Percentiles rank a stretch among this genome's conserved stretches.
Conservation (phyloP, 2,888 invertebrate species). For the Amitus sp. region DNA sequence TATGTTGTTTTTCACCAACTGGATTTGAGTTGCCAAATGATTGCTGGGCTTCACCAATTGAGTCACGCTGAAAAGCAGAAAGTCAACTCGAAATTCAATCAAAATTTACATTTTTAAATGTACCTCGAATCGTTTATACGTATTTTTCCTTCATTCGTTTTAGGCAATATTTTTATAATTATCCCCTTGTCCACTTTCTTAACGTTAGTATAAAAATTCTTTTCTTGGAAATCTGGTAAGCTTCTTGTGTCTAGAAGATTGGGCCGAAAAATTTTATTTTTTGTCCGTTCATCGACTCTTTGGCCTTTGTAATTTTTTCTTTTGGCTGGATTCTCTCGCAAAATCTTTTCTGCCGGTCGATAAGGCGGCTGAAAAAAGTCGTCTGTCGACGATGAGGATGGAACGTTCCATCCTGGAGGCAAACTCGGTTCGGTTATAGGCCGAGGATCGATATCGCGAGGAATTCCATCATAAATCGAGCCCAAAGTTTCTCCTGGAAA, state of each 20-base stretch:
- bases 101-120: not conserved
- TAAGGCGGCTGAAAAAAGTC: conserved; percentile 40
- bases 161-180: conserved; percentile 50
- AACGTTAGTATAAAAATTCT: conserved; percentile 46
- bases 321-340: conserved; percentile 35
- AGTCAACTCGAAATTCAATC: not conserved
- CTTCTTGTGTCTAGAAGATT: conserved; percentile 52
- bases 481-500: conserved; percentile 50
- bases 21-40: conserved; percentile 51
- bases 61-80: conserved; percentile 44
- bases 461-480: conserved; percentile 50
- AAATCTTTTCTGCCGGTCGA: conserved; percentile 38
- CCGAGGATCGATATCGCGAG: conserved; percentile 48
- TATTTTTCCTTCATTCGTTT: conserved; percentile 45
- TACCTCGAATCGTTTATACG: conserved; percentile 56
- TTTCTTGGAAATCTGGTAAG: conserved; percentile 40
- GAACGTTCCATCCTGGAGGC: conserved; percentile 20
- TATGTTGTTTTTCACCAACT: conserved; percentile 49
- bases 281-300: conserved; percentile 36
- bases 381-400: not conserved
- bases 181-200: conserved; percentile 53
- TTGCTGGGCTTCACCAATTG: conserved; percentile 50
- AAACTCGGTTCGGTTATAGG: conserved; percentile 47
- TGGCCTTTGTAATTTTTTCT: conserved; percentile 57
- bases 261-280: conserved; percentile 48